Conservation (phyloP, 2,113 vertebrate species). For the Oreotragus oreotragus region DNA sequence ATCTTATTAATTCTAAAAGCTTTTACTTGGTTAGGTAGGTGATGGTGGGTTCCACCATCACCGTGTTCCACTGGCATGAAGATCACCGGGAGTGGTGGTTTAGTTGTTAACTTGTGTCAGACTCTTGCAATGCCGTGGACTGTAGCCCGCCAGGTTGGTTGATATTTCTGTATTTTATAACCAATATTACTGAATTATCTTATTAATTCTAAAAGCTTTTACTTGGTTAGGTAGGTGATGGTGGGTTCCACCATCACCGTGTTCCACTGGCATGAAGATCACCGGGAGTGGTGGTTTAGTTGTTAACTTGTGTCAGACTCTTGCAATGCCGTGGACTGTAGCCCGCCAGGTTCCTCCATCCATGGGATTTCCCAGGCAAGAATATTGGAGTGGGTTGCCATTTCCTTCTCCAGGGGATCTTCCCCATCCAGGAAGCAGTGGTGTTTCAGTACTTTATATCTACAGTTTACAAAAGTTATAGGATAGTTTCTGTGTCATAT, state of each 20-base stretch:
- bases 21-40: neutral
- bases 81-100: neutral
- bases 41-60: neutral
- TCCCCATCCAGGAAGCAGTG: neutral
- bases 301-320: neutral
- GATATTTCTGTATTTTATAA: neutral
- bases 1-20: neutral
- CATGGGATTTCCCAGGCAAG: neutral
- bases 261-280: neutral
- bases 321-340: neutral
- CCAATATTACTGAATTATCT: neutral
- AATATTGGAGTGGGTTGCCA: neutral
- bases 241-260: neutral
- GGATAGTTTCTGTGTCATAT: neutral
- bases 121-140: neutral
- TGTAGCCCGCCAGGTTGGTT: too few species aligned
- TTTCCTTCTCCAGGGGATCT: neutral
- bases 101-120: neutral
- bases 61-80: accelerated
- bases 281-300: neutral
- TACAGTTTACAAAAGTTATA: neutral
- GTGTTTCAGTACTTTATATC: neutral
- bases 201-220: neutral
- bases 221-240: neutral
- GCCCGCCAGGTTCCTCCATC: neutral